Percentiles rank a stretch among this genome's conserved stretches.
Evolutionary conservation across 92 coral and sea anemone species (phyloP).

Genomic region (Siderastrea siderea): DNA sequence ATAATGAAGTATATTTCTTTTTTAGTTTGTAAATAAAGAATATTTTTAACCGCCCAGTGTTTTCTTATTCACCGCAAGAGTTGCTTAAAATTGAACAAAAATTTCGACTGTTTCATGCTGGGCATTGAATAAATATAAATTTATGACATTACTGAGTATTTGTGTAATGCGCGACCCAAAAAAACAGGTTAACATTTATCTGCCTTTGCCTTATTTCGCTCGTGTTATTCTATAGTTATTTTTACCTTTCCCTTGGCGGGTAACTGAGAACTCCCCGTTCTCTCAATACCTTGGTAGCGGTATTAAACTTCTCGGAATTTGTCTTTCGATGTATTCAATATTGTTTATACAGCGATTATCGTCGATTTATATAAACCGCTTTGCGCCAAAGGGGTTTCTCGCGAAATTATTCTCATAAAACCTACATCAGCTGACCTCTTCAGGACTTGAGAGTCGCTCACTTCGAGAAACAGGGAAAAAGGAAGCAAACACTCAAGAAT

Average conservation of each 20-base stretch:
- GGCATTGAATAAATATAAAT: neutral
- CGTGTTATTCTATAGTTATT: neutral
- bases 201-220: neutral
- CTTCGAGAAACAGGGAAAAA: neutral
- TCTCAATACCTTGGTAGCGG: neutral
- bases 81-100: neutral
- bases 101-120: neutral
- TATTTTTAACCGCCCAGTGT: neutral
- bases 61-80: neutral
- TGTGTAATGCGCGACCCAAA: neutral
- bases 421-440: slow-evolving; percentile 34
- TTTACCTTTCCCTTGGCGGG: neutral
- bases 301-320: neutral
- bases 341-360: slow-evolving; percentile 16
- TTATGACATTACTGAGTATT: neutral
- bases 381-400: neutral
- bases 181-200: neutral
- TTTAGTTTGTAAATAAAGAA: slow-evolving; percentile 17
- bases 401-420: slow-evolving; percentile 22
- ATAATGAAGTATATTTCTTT: slow-evolving; percentile 18
- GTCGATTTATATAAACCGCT: neutral
- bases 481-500: slow-evolving; percentile 1
- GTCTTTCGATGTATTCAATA: neutral
- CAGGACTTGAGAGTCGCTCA: neutral
- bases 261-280: neutral